Percentiles rank a stretch among this genome's conserved stretches.
These are phyloP conservation scores for Scopus umbretta DNA, from an alignment of 2,113 vertebrate species.

Conservation along the genomic window DNA sequence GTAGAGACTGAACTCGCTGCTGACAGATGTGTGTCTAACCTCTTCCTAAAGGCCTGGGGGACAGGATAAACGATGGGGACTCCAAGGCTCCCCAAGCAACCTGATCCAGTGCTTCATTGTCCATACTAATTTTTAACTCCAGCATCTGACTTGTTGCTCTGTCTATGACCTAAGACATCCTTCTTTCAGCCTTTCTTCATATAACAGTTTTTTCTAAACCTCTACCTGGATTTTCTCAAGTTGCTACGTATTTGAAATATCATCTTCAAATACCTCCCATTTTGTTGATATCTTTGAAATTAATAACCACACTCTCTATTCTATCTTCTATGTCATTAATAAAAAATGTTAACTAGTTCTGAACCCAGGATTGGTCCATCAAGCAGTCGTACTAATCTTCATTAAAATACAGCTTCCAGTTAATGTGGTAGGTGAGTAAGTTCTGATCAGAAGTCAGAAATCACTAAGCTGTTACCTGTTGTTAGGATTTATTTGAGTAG, in stretches of 20 bases:
- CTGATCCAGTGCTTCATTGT: not conserved
- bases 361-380: not conserved
- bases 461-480: not conserved
- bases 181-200: not conserved
- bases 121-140: not conserved
- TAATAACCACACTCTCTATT: not conserved
- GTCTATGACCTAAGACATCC: not conserved
- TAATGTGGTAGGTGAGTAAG: not conserved
- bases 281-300: not conserved
- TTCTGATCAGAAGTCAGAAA: not conserved
- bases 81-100: not conserved
- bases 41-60: not conserved
- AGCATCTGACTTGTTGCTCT: not conserved
- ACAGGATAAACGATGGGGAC: not conserved
- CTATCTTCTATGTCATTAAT: not conserved
- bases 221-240: not conserved
- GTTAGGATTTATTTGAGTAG: not conserved
- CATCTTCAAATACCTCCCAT: not conserved
- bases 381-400: not conserved
- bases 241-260: not conserved
- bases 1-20: not conserved
- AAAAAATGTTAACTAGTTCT: not conserved
- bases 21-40: not conserved
- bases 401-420: not conserved
- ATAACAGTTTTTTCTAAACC: not conserved